Evolutionary conservation across 53 echinoderm and acorn worm genomes (phyloP).

Genomic region (Apostichopus leukothele): DNA sequence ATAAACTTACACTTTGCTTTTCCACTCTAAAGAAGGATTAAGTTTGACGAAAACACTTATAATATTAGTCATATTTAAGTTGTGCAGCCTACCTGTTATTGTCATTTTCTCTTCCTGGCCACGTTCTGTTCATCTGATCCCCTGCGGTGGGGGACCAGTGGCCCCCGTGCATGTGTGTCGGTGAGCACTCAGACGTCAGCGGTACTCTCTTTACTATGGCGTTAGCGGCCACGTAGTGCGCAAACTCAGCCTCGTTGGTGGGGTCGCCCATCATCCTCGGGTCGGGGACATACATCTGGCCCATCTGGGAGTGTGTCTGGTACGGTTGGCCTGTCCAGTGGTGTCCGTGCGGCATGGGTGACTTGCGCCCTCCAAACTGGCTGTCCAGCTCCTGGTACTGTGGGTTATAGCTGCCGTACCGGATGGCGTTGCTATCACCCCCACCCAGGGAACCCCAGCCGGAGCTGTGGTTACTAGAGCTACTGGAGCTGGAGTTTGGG

Average conservation of each 20-base stretch:
- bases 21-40: too few species aligned
- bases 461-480: conserved; percentile 64
- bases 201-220: conserved; percentile 73
- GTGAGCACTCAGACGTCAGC: conserved; percentile 12
- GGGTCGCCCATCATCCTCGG: conserved; percentile 30
- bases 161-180: conserved; percentile 40
- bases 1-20: too few species aligned
- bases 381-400: conserved; percentile 65
- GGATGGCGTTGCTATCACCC: conserved; percentile 49
- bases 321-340: conserved; percentile 24
- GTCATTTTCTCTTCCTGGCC: conserved; percentile 59
- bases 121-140: conserved; percentile 63
- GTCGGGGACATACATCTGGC: conserved; percentile 30
- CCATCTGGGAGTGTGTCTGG: not conserved
- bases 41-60: too few species aligned
- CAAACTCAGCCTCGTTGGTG: conserved; percentile 83
- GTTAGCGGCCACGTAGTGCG: conserved; percentile 81
- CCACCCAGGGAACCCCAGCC: conserved; percentile 53
- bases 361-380: conserved; percentile 31
- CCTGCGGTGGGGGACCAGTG: conserved; percentile 50
- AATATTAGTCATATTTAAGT: not conserved
- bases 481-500: conserved; percentile 77
- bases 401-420: conserved; percentile 84
- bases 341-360: conserved; percentile 35
- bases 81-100: conserved; percentile 25